Conservation (phyloP, 30 jellyfish, hydroid and myxozoan species). For the Aurelia aurita region DNA sequence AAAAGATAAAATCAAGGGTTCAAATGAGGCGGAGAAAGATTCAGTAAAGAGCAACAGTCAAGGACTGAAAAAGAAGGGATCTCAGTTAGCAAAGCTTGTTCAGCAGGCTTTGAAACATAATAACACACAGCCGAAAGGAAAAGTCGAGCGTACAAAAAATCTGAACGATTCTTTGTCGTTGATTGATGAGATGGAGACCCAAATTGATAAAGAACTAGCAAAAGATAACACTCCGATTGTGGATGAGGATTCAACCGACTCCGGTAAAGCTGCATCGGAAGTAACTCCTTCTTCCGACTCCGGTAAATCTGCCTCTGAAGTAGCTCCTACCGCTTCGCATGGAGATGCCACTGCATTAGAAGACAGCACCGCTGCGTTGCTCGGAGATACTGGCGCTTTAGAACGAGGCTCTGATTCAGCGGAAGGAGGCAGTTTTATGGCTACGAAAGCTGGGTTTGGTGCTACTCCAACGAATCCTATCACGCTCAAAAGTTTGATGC, state of each 20-base stretch:
- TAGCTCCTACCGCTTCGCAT: background rate
- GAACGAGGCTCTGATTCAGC: background rate
- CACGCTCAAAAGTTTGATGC: constrained; percentile 59
- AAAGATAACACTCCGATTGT: constrained; percentile 31
- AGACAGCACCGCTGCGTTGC: background rate
- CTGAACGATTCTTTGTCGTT: constrained; percentile 60
- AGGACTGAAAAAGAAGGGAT: constrained; percentile 20
- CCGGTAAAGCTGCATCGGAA: too few relatives aligned
- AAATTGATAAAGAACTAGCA: constrained; percentile 62
- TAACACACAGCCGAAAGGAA: constrained; percentile 4
- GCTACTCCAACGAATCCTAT: constrained; percentile 39
- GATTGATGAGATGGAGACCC: constrained; percentile 67
- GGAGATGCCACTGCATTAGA: background rate
- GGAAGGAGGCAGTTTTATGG: background rate
- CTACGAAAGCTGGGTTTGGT: background rate
- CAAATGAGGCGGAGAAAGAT: background rate
- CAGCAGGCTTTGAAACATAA: constrained; percentile 9
- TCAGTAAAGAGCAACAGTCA: background rate
- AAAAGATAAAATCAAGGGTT: background rate
- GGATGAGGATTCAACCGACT: background rate
- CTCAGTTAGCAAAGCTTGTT: constrained; percentile 38
- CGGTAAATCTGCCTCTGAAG: background rate
- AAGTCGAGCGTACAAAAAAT: background rate
- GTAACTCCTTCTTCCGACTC: background rate
- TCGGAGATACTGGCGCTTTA: too few relatives aligned